Percentiles rank a stretch among this genome's conserved stretches.
Evolutionary conservation across 1,140 invertebrate species (phyloP).

Genomic region (Tetranychus cinnabarinus): DNA sequence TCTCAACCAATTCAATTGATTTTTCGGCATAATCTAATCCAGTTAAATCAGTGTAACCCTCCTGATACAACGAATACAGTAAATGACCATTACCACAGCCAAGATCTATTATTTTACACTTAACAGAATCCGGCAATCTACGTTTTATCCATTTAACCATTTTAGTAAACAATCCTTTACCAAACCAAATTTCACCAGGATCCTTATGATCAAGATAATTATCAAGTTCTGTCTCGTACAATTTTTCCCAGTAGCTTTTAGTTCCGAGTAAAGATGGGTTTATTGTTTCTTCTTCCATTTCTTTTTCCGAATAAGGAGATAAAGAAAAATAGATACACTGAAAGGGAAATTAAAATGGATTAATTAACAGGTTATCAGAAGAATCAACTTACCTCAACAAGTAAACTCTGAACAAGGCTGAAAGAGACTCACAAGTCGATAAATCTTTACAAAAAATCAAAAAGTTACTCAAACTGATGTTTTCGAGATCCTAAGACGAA

Average conservation of each 20-base stretch:
- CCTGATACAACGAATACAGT: slow-evolving; percentile 39
- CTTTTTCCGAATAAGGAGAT: too few relatives aligned
- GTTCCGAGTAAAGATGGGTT: slow-evolving; percentile 5
- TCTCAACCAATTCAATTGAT: slow-evolving; percentile 44
- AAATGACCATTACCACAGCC: slow-evolving; percentile 79
- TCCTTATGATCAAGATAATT: slow-evolving; percentile 64
- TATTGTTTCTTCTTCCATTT: too few relatives aligned
- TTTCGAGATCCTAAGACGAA: too few relatives aligned
- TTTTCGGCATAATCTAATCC: slow-evolving; percentile 62
- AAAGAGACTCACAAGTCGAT: too few relatives aligned
- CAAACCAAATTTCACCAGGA: slow-evolving; percentile 60
- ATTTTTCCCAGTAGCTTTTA: slow-evolving; percentile 38
- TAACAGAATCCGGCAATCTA: slow-evolving; percentile 30
- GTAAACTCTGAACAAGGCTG: too few relatives aligned
- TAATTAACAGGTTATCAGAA: too few relatives aligned
- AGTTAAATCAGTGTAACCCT: slow-evolving; percentile 42
- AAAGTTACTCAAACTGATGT: too few relatives aligned
- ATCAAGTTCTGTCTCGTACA: slow-evolving; percentile 49
- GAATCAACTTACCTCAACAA: too few relatives aligned
- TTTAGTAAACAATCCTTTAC: slow-evolving; percentile 3
- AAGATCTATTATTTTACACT: slow-evolving; percentile 27
- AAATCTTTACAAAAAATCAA: too few relatives aligned
- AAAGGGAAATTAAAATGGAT: too few relatives aligned
- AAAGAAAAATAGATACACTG: too few relatives aligned
- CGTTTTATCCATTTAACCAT: slow-evolving; percentile 40